Percentiles rank a stretch among this genome's conserved stretches.
Evolutionary conservation across 2,113 vertebrate species (phyloP).

Genomic region (Baryphthengus martii): DNA sequence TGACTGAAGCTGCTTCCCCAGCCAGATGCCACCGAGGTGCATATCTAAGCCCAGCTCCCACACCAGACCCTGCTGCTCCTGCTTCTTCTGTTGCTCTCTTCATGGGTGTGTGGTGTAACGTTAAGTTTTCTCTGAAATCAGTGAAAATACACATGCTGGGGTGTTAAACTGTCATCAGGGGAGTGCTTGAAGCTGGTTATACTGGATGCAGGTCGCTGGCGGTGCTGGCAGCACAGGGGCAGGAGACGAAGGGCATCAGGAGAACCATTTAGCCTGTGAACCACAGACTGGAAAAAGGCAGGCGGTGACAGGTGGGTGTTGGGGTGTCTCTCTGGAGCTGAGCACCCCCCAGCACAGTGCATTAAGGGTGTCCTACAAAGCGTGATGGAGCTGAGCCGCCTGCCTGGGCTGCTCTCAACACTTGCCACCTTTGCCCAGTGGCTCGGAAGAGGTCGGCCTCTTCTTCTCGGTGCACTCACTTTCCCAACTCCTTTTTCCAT

Average conservation of each 20-base stretch:
- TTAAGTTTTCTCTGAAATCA: background rate
- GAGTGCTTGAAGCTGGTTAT: fast-evolving
- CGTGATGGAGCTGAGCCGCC: background rate
- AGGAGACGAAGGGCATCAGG: background rate
- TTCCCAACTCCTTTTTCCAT: slow-evolving; percentile 30
- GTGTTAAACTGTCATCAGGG: background rate
- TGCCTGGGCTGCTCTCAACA: background rate
- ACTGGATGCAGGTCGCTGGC: background rate
- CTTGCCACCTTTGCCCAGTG: background rate
- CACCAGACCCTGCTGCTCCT: background rate
- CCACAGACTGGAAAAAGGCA: background rate
- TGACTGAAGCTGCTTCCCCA: background rate
- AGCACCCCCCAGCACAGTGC: background rate
- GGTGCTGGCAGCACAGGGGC: background rate
- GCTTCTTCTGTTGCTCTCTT: fast-evolving
- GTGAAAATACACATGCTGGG: fast-evolving
- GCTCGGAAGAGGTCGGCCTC: background rate
- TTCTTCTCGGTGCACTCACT: background rate
- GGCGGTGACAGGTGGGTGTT: fast-evolving
- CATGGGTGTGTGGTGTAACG: fast-evolving
- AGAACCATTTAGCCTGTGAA: background rate
- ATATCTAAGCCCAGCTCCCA: background rate
- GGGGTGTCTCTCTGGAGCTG: background rate
- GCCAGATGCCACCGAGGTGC: fast-evolving
- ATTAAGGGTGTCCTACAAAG: background rate